Conservation (phyloP, 1,140 invertebrate genomes). For the Euglossa dilemma region DNA sequence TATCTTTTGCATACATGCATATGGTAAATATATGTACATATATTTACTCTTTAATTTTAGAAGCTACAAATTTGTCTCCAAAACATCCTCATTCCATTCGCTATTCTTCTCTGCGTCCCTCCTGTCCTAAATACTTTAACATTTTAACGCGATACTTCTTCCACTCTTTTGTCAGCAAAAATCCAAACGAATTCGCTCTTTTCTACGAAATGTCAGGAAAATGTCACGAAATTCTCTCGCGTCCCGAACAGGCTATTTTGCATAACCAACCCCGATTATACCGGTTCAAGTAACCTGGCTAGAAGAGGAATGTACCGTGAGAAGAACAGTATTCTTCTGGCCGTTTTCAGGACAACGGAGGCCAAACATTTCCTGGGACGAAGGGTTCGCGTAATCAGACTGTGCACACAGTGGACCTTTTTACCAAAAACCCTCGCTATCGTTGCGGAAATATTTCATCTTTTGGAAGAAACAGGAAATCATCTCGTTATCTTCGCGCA, state of each 20-base stretch:
- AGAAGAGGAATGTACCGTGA: constrained; percentile 26
- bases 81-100: background rate
- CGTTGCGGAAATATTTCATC: constrained; percentile 20
- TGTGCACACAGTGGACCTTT: constrained; percentile 28
- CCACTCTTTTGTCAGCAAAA: background rate
- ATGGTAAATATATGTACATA: no score
- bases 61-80: no score
- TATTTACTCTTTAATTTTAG: no score
- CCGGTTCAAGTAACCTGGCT: constrained; percentile 35
- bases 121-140: no score
- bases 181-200: background rate
- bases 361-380: constrained; percentile 16
- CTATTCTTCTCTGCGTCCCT: background rate
- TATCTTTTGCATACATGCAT: no score
- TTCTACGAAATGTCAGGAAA: background rate
- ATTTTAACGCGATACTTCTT: background rate
- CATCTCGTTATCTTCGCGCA: constrained; percentile 9
- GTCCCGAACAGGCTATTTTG: background rate
- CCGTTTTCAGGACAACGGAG: background rate
- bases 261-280: constrained; percentile 42
- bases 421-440: constrained; percentile 10
- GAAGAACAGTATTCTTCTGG: constrained; percentile 19
- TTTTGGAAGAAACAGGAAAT: background rate
- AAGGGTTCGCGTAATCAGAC: constrained; percentile 40
- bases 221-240: background rate